Base-by-base conservation (phyloP, 2,888 invertebrate species). In the Hypolimnas misippus region DNA sequence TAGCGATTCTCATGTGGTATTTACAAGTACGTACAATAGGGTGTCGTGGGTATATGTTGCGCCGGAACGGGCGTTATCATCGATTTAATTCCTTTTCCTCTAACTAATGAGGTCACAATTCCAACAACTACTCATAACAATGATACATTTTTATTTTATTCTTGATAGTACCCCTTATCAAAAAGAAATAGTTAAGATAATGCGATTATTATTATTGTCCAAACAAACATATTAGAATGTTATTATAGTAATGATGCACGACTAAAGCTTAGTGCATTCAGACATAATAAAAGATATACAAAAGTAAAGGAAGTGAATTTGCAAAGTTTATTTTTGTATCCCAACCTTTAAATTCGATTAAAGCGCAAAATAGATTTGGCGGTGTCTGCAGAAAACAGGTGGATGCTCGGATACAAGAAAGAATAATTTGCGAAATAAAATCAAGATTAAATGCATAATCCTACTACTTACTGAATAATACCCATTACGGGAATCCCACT, bases 71-170 rank as follows among this genome's bases (percentile, higher is more conserved):
- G 78, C 76, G 83, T 86, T 89, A 88, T 90, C 84, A 87, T 90
- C 84, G 87, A 84, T 87, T 85, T 84, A 86, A 86, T 84, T 84
- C 86, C 85, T 78, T 90, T 90, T 90, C 90, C 90, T 90, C 87
- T 75, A 81, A 80, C 74, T 82, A 89, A 89, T 91, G 90, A 90
- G 91, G 91, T 91, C 91, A 91, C 83, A 86, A 83, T 81, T 76
- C 79, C 84, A 81, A 85, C 81, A 81, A 73, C 70, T 65, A 76
- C 71, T 77, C 76, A 77, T 73, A 75, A 77, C 68, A 76, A 66
- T 73, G 70, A 67, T 66, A 59, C 57, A 35, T 40, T 44, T 50
- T 14, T 54, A 35, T 8, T 38, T 53, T 29, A 60, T 60, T 53
- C 50, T 59, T 52, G 14, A 42, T 50, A 44, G 3, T 33, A 51